A percentile compares a stretch with the other conserved stretches of the same genome.
Evolutionary conservation across 2,797 vertebrate species (phyloP).

Genomic region (Momotus momota): DNA sequence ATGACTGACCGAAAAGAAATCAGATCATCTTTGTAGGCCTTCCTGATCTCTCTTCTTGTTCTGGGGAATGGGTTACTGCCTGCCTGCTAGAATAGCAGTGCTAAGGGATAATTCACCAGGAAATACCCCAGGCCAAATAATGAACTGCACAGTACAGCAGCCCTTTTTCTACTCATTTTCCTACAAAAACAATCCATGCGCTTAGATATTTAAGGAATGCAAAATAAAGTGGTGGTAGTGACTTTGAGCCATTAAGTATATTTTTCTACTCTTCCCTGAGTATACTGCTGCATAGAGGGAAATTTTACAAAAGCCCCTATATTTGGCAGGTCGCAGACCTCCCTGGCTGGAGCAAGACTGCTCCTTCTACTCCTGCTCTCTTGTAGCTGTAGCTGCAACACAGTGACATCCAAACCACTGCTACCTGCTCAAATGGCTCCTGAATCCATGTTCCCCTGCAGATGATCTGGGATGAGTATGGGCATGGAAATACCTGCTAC

Average conservation of each 20-base stretch:
- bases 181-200: conserved; percentile 51
- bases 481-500: neutral
- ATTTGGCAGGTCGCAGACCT: neutral
- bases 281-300: neutral
- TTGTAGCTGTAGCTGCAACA: neutral
- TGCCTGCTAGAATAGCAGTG: neutral
- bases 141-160: neutral
- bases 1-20: neutral
- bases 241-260: conserved; percentile 14
- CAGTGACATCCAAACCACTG: neutral
- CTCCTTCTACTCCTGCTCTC: neutral
- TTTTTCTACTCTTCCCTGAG: conserved; percentile 5
- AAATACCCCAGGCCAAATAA: conserved; percentile 33
- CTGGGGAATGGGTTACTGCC: neutral
- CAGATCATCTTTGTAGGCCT: neutral
- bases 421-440: neutral
- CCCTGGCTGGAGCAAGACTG: neutral
- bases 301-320: neutral
- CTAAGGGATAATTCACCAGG: conserved; percentile 19
- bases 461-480: neutral
- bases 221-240: conserved; percentile 37
- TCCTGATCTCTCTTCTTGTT: neutral
- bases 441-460: neutral
- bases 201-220: conserved; percentile 67
- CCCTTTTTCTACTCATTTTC: conserved; percentile 54